A percentile compares a stretch with the other conserved stretches of the same genome.
phyloP scores from a whole-genome alignment of 2,797 vertebrate genomes.

The Clarias laeviceps region DNA sequence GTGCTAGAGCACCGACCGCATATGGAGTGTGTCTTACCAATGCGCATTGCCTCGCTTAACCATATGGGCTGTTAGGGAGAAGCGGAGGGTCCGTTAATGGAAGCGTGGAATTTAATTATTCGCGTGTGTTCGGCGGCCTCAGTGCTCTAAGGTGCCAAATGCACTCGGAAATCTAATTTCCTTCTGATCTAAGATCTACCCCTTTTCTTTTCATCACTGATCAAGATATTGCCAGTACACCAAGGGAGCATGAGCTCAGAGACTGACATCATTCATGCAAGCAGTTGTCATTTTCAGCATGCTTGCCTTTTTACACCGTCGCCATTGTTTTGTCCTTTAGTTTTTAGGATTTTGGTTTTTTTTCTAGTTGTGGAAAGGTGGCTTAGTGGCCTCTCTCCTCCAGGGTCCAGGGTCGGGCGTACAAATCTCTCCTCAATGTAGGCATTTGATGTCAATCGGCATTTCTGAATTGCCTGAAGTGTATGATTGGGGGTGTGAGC shows the following conservation, averaged over 20 bases:
- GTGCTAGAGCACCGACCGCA: slow-evolving; percentile 37
- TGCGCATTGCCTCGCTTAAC: slow-evolving; percentile 27
- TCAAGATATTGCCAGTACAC: not conserved
- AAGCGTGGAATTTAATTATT: slow-evolving; percentile 42
- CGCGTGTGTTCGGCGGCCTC: not conserved
- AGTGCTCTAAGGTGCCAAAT: slow-evolving; percentile 17
- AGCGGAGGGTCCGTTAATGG: slow-evolving; percentile 20
- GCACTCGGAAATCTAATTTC: slow-evolving; percentile 17
- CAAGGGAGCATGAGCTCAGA: slow-evolving; percentile 2
- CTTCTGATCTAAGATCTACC: not conserved
- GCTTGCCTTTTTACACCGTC: not conserved
- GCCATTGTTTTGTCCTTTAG: too few species aligned
- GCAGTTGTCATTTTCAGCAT: not conserved
- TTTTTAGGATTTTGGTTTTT: not conserved
- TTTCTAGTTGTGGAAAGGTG: not conserved
- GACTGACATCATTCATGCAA: not conserved
- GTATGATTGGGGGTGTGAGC: too few species aligned
- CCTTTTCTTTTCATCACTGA: slow-evolving; percentile 11
- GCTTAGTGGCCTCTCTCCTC: too few species aligned
- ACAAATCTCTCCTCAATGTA: too few species aligned
- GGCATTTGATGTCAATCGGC: too few species aligned
- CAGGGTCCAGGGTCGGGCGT: too few species aligned
- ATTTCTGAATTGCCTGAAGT: too few species aligned
- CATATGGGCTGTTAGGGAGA: slow-evolving; percentile 41
- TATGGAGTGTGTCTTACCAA: slow-evolving; percentile 44